Conservation (phyloP, 37 sponge, comb jelly and placozoan genomes). For the Tethya wilhelma region DNA sequence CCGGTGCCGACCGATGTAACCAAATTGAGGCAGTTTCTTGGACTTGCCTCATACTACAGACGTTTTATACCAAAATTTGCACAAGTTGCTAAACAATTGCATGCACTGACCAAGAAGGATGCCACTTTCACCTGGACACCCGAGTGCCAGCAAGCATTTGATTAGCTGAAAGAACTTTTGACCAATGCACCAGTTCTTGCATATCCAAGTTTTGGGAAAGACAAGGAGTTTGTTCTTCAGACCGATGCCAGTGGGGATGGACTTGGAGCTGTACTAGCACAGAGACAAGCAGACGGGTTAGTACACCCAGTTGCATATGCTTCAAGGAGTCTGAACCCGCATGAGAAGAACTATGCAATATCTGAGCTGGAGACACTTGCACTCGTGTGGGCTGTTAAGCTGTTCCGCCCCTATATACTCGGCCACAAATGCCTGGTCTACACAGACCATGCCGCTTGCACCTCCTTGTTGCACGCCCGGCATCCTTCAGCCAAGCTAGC, state of each 20-base stretch:
- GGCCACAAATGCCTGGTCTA: constrained; percentile 22
- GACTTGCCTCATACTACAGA: constrained; percentile 24
- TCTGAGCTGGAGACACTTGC: constrained; percentile 53
- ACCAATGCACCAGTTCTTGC: constrained; percentile 33
- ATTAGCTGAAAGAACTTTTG: constrained; percentile 29
- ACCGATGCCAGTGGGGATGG: constrained; percentile 66
- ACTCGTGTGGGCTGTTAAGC: constrained; percentile 6
- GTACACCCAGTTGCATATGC: constrained; percentile 43
- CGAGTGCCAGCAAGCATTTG: constrained; percentile 29
- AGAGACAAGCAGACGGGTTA: constrained; percentile 18
- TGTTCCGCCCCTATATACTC: constrained; percentile 41
- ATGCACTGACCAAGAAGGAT: constrained; percentile 29
- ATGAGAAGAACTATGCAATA: constrained; percentile 34
- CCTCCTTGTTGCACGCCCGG: constrained; percentile 2
- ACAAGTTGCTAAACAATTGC: constrained; percentile 21
- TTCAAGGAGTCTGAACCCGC: background rate
- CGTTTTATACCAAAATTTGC: constrained; percentile 26
- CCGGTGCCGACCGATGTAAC: constrained; percentile 16
- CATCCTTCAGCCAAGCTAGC: constrained; percentile 52
- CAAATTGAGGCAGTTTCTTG: constrained; percentile 23
- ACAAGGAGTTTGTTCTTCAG: constrained; percentile 36
- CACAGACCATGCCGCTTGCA: constrained; percentile 56
- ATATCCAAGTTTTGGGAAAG: constrained; percentile 25
- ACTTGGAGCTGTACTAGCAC: constrained; percentile 59
- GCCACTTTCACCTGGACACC: constrained; percentile 26